A percentile compares a stretch with the other conserved stretches of the same genome.
These are phyloP conservation scores for Podocnemis expansa DNA, from an alignment of 2,113 vertebrate species.

Conservation along the genomic window DNA sequence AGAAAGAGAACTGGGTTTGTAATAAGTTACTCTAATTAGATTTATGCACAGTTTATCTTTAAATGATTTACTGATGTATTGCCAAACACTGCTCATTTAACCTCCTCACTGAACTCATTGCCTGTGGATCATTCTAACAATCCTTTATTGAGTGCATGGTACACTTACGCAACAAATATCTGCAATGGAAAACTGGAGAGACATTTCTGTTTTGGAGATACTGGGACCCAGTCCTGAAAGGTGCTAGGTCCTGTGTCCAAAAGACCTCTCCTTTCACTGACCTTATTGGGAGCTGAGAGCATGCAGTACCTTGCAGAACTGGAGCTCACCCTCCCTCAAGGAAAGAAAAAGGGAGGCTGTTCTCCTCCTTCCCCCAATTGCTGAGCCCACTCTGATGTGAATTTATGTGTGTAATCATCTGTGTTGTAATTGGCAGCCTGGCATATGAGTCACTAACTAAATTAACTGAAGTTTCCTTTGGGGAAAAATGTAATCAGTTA, in stretches of 20 bases:
- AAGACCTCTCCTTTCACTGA: rapidly evolving
- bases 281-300: background rate
- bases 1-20: conserved; percentile 41
- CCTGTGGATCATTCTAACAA: background rate
- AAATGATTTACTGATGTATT: conserved; percentile 54
- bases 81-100: conserved; percentile 47
- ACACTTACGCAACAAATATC: conserved; percentile 13
- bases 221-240: background rate
- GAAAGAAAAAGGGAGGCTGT: background rate
- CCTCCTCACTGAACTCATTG: conserved; percentile 32
- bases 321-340: background rate
- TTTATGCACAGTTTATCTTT: conserved; percentile 58
- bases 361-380: background rate
- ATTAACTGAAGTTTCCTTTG: conserved; percentile 85
- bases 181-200: background rate
- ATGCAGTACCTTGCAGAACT: background rate
- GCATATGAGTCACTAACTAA: conserved; percentile 81
- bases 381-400: conserved; percentile 56
- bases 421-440: conserved; percentile 81
- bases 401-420: conserved; percentile 77
- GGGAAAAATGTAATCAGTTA: conserved; percentile 82
- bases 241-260: background rate
- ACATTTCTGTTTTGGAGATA: background rate
- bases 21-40: conserved; percentile 60
- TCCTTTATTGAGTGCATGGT: background rate